Base-by-base conservation (phyloP, 2,797 vertebrate species). In the Rhinichthys osculus region DNA sequence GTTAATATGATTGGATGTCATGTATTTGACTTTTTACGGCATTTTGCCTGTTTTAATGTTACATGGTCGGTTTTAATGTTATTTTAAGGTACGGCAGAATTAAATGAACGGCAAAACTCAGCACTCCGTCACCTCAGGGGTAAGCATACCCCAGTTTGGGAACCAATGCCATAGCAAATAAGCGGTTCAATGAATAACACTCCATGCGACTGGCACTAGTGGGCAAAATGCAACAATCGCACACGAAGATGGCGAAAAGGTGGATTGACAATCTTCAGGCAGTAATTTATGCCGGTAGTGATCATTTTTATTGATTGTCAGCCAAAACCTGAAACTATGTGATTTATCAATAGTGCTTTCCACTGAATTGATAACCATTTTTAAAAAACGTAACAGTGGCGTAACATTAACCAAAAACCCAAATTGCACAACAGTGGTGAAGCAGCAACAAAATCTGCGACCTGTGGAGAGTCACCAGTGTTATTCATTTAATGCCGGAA, bases 401-500 rank as follows among this genome's bases (percentile, higher is more conserved):
- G 21, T 35, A 69, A 72, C 7, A 62, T 52, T 33, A 47, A 50
- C 17, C 11, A 7, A 5, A 66, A 40, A 44, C 33, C n/a, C 38
- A 47, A 81, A 76, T 11, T n/a, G 27, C 11, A 5, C 44, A 44
- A 40, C n/a, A 80, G 21, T 64, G 2, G 33, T 19, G 2, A 76
- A 14, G 54, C 13, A 57, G 74, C 47, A 85, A 73, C 54, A 52
- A 62, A 69, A 80, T 47, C 64, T 50, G 50, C 10, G 70, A 38
- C 78, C 47, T 40, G 19, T 33, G 74, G 27, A 66, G 67, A 54
- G 19, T 40, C 85, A 81, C 83, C 81, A 86, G 38, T 88, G 77
- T 82, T 85, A 78, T 89, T 87, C 74, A 72, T 69, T 89, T 89
- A 91, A 90, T 86, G 89, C 81, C 84, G 77, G 90, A 91, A 88